Evolutionary conservation across 1,140 invertebrate species (phyloP), one percentile per base, ranked within the genome.

Genomic region (Euwallacea fornicatus): DNA sequence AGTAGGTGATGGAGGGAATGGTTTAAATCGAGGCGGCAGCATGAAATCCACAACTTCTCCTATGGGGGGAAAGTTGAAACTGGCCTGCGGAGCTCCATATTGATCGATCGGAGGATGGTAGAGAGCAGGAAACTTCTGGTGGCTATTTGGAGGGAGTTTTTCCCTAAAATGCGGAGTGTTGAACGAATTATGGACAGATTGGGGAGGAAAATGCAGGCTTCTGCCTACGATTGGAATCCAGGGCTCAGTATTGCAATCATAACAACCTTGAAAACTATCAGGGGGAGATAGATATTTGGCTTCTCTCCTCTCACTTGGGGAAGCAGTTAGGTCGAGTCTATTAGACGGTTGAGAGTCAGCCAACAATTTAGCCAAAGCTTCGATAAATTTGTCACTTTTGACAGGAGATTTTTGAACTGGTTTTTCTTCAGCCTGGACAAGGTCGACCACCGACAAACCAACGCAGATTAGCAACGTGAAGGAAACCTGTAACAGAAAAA

Each of bases 151-250:
- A 6, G 55, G 55, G 21, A 33, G 21, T 4, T 33, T 33, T 33
- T 33, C 21, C 21, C 21, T 15, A n/a, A n/a, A 7, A 7, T 42
- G 43, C 33, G 13, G 21, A 42, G 8, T 41, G 65, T 68, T 42
- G 69, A 69, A 46, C 56, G 55, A 44, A 7, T 60, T 54, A 63
- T 74, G 67, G 62, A 68, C 61, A 44, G 72, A 60, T 53, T 58
- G 41, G 62, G 62, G 42, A 56, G 66, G 42, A 42, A 73, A 73
- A 15, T 69, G 16, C 42, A 73, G 58, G 71, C 73, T 80, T 80
- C 77, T 80, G 74, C 60, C 82, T 55, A 85, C 82, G 74, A 93
- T 87, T 4, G 91, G 91, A 71, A 91, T 86, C 91, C 91, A 93
- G 64, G 91, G 91, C 71, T 87, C 85, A 74, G 87, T 85, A 80